Evolutionary conservation across 2,888 invertebrate genomes (phyloP).

Genomic region (Platerodrilus igneus): DNA sequence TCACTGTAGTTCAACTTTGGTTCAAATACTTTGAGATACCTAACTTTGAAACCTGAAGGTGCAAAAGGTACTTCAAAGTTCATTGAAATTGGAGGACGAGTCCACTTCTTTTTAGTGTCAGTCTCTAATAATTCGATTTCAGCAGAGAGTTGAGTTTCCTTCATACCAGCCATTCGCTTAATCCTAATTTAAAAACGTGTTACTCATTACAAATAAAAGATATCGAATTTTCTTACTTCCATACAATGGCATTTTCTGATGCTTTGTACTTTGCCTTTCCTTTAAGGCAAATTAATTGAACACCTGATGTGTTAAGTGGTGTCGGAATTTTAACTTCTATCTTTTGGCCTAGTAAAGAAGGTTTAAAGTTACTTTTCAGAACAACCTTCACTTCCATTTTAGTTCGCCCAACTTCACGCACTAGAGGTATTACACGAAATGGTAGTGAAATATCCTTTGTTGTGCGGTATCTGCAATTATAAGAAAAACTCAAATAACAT

Average conservation of each 20-base stretch:
- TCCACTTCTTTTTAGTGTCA: constrained; percentile 99
- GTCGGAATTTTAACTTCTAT: constrained; percentile 99
- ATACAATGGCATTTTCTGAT: constrained; percentile 97
- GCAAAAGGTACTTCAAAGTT: constrained; percentile 99
- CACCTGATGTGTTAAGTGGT: constrained; percentile 97
- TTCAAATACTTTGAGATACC: constrained; percentile 99
- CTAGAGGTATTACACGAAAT: constrained; percentile 97
- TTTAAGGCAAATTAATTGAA: constrained; percentile 97
- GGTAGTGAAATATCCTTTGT: constrained; percentile 99
- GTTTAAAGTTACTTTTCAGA: constrained; percentile 98
- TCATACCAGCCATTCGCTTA: constrained; percentile 96
- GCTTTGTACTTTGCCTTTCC: constrained; percentile 99
- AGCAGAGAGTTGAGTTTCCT: constrained; percentile 98
- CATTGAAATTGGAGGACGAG: constrained; percentile 99
- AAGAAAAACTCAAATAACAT: too few species aligned
- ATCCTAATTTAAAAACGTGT: constrained; percentile 53
- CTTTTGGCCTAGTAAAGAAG: constrained; percentile 95
- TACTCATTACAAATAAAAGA: constrained; percentile 14
- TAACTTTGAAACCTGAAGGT: constrained; percentile 98
- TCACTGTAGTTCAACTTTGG: constrained; percentile 99
- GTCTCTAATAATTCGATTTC: constrained; percentile 98
- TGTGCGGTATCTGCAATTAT: constrained; percentile 95
- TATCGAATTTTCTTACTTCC: constrained; percentile 47
- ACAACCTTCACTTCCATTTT: constrained; percentile 99
- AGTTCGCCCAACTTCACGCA: constrained; percentile 95